These are phyloP conservation scores for Heliconius ismenius DNA, from an alignment of 2,888 invertebrate species.

Conservation along the genomic window DNA sequence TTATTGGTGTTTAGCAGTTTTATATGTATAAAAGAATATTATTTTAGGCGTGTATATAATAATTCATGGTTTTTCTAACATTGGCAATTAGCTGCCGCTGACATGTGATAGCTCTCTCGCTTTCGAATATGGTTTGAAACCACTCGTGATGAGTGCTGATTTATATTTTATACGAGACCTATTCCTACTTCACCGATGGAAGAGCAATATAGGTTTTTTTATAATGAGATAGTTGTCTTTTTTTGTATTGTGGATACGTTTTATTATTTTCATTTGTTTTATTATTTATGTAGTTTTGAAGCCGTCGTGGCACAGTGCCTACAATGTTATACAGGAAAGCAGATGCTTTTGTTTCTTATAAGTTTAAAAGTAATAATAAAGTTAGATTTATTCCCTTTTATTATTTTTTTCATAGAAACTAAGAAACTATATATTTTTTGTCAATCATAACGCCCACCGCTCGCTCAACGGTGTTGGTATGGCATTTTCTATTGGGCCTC, in stretches of 20 bases:
- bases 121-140: background rate
- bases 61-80: background rate
- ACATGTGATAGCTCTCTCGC: slow-evolving; percentile 6
- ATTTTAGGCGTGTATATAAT: too few species aligned
- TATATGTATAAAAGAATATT: too few species aligned
- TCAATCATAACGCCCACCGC: background rate
- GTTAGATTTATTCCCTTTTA: background rate
- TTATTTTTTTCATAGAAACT: background rate
- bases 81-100: slow-evolving; percentile 14
- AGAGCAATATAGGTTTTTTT: background rate
- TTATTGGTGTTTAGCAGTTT: background rate
- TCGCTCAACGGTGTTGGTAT: background rate
- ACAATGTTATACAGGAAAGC: too few species aligned
- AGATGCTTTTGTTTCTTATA: background rate
- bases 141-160: slow-evolving; percentile 8
- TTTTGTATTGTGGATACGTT: background rate
- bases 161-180: slow-evolving; percentile 1
- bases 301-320: too few species aligned
- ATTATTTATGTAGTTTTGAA: too few species aligned
- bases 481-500: background rate
- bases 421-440: too few species aligned
- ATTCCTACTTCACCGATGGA: background rate
- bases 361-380: background rate
- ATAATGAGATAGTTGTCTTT: background rate
- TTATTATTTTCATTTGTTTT: background rate